A percentile compares a stretch with the other conserved stretches of the same genome.
These are phyloP conservation scores for Carabus problematicus DNA, from an alignment of 2,888 invertebrate species.

Conservation along the genomic window DNA sequence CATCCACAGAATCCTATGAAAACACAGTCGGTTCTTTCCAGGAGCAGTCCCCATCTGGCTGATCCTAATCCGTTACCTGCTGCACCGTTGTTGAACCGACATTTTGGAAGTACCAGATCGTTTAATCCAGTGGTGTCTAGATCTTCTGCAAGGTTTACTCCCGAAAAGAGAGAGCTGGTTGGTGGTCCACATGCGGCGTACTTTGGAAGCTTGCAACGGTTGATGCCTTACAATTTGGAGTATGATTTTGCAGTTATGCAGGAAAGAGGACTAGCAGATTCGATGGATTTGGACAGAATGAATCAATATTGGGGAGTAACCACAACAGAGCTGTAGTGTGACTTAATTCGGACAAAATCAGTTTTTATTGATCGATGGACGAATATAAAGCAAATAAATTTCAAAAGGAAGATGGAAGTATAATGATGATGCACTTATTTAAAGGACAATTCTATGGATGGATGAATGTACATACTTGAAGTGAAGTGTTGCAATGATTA, in stretches of 20 bases:
- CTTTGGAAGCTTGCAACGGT: conserved; percentile 82
- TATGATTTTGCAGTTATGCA: conserved; percentile 86
- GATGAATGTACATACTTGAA: conserved; percentile 29
- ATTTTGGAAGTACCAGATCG: conserved; percentile 82
- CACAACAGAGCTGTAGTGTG: conserved; percentile 77
- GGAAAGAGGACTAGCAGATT: conserved; percentile 77
- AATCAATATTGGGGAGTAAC: conserved; percentile 92
- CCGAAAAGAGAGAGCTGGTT: conserved; percentile 66
- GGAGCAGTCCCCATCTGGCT: conserved; percentile 75
- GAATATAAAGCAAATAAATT: no score
- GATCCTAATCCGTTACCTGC: conserved; percentile 55
- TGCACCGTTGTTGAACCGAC: conserved; percentile 70
- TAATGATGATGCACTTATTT: no score
- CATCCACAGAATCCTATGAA: conserved; percentile 63
- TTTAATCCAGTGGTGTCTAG: conserved; percentile 71
- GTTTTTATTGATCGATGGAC: no score
- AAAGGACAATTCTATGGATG: no score
- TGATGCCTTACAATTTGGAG: conserved; percentile 85
- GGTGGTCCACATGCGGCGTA: conserved; percentile 88
- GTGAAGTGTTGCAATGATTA: no score
- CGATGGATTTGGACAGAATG: conserved; percentile 83
- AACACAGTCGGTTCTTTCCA: conserved; percentile 69
- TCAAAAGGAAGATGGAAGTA: no score
- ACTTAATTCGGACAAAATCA: no score
- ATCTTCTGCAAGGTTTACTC: conserved; percentile 66